Base-by-base conservation (phyloP, 1,140 invertebrate species). In the Drosophila tristis region DNA sequence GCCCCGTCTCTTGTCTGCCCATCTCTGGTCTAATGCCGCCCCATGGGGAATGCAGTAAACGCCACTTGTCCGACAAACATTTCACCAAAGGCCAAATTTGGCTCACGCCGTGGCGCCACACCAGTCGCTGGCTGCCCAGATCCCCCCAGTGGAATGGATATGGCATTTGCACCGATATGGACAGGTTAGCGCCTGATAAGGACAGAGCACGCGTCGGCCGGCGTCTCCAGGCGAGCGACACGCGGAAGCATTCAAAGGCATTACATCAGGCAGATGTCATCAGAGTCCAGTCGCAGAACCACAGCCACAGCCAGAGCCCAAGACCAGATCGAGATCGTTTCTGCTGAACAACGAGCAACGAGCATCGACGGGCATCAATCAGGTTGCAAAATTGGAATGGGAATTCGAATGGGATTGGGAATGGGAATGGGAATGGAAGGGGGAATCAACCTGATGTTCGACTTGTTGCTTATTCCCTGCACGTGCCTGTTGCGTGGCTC, bases 161-260 rank as follows among this genome's bases (percentile, higher is more conserved):
- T 29, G 71, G 74, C 74, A 78, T 80, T 65, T 78, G 78, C 59
- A 66, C 74, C 82, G 45, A 82, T 87, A 87, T 89, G 82, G 84
- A 89, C 78, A 87, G 84, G 84, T 82, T 82, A 78, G 79, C 74
- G 82, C 84, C 82, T 78, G 84, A 87, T 87, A 89, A 89, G 82
- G 82, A 55, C 49, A 53, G 74, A 71, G 79, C 84, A 89, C 84
- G 84, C 78, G 84, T 79, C 68, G 76, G 43, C 48, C 42, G 55
- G 56, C 47, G 77, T 76, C 72, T 73, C 78, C 61, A 64, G 74
- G 74, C 74, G 81, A 79, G 59, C 76, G 50, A 84, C 74, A 85
- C 81, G 84, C 82, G 82, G 82, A 87, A 87, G 79, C 74, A 70
- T 65, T 70, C 75, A 70, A 67, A 75, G 64, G 51, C 42, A 2